phyloP scores from a whole-genome alignment of 1,140 invertebrate genomes.

The Dendrolimus kikuchii region DNA sequence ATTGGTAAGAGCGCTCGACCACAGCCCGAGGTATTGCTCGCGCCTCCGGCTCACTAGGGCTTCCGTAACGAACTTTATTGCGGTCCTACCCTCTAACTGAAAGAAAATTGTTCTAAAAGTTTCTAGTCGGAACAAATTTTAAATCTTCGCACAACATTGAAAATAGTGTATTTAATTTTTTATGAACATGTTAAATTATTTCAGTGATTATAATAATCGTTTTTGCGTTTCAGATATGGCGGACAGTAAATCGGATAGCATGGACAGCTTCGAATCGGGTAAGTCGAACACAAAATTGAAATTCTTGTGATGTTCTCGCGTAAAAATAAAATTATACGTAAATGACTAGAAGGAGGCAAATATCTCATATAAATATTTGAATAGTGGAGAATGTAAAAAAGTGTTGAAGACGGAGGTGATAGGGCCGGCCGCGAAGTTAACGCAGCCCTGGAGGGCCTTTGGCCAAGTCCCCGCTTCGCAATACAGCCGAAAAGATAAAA shows the following conservation, averaged over 20 bases:
- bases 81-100: constrained; percentile 14
- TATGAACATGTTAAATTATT: not conserved
- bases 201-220: constrained; percentile 6
- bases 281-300: constrained; percentile 15
- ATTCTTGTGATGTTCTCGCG: constrained; percentile 1
- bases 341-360: constrained; percentile 15
- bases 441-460: constrained; percentile 63
- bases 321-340: constrained; percentile 25
- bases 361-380: constrained; percentile 54
- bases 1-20: constrained; percentile 53
- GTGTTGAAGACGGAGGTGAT: constrained; percentile 34
- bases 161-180: not conserved
- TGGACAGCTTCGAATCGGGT: constrained; percentile 69
- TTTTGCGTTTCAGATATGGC: constrained; percentile 52
- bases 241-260: constrained; percentile 62
- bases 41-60: constrained; percentile 22
- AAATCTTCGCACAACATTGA: not conserved
- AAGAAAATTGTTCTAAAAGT: constrained; percentile 7
- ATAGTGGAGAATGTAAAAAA: constrained; percentile 52
- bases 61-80: constrained; percentile 18
- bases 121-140: not conserved
- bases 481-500: constrained; percentile 69
- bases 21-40: constrained; percentile 21
- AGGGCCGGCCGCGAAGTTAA: constrained; percentile 49
- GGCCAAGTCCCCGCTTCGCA: constrained; percentile 54